These are phyloP conservation scores for Mythimna lalbum DNA, from an alignment of 2,888 invertebrate species.

Conservation along the genomic window DNA sequence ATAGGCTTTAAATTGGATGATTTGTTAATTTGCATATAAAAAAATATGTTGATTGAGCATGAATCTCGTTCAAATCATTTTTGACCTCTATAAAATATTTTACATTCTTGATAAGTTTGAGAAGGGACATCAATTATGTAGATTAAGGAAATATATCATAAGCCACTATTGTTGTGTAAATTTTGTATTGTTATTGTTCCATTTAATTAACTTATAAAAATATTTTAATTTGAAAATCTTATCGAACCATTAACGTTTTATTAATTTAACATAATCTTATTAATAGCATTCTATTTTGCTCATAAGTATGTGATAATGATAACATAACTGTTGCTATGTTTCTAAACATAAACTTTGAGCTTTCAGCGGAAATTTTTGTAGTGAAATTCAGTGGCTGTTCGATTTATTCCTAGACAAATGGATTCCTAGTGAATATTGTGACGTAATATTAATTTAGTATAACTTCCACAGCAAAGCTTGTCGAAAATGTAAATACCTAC, in stretches of 20 bases:
- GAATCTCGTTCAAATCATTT: conserved; percentile 39
- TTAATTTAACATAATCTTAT: conserved; percentile 11
- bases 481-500: too few relatives aligned
- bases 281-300: background rate
- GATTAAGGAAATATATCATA: conserved; percentile 42
- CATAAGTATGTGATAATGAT: background rate
- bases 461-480: too few relatives aligned
- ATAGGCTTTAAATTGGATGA: conserved; percentile 52
- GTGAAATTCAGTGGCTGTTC: too few relatives aligned
- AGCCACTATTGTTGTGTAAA: conserved; percentile 10
- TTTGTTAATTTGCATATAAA: conserved; percentile 35
- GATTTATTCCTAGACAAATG: too few relatives aligned
- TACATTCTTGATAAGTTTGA: conserved; percentile 16
- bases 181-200: conserved; percentile 10
- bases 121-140: conserved; percentile 41
- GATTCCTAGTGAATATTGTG: too few relatives aligned
- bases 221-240: background rate
- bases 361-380: too few relatives aligned
- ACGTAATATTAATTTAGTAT: too few relatives aligned
- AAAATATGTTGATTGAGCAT: conserved; percentile 38
- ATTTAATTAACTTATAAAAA: conserved; percentile 24
- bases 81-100: conserved; percentile 42
- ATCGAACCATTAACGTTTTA: background rate
- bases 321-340: too few relatives aligned
- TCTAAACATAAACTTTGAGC: too few relatives aligned